Conservation (phyloP, 2,113 vertebrate genomes). For the Phocoena sinus region DNA sequence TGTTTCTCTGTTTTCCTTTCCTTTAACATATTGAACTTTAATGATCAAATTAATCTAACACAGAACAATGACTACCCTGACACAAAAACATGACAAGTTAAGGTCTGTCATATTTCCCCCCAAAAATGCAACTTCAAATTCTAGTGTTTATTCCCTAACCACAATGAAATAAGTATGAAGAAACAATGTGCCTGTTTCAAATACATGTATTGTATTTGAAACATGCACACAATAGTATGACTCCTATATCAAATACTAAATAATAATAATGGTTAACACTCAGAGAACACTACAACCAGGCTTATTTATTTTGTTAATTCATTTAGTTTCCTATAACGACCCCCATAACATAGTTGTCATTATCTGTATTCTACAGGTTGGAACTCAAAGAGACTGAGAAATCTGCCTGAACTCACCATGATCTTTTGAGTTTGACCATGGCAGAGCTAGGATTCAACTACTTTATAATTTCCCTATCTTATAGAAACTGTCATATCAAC, state of each 20-base stretch:
- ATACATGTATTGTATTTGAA: too few relatives aligned
- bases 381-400: neutral
- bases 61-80: neutral
- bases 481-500: neutral
- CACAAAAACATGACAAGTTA: conserved; percentile 25
- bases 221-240: neutral
- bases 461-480: neutral
- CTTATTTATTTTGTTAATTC: neutral
- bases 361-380: neutral
- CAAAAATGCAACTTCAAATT: conserved; percentile 30
- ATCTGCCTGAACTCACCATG: neutral
- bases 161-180: neutral
- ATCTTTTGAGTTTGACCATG: neutral
- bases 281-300: neutral
- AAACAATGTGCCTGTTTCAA: neutral
- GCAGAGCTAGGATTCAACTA: neutral
- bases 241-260: neutral
- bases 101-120: neutral
- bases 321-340: neutral
- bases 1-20: neutral
- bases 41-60: neutral
- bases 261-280: neutral
- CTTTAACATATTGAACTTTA: neutral
- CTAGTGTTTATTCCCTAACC: neutral
- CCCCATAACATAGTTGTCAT: neutral